Base-by-base conservation (phyloP, 2,797 vertebrate species). In the Typhlichthys eigenmanni region DNA sequence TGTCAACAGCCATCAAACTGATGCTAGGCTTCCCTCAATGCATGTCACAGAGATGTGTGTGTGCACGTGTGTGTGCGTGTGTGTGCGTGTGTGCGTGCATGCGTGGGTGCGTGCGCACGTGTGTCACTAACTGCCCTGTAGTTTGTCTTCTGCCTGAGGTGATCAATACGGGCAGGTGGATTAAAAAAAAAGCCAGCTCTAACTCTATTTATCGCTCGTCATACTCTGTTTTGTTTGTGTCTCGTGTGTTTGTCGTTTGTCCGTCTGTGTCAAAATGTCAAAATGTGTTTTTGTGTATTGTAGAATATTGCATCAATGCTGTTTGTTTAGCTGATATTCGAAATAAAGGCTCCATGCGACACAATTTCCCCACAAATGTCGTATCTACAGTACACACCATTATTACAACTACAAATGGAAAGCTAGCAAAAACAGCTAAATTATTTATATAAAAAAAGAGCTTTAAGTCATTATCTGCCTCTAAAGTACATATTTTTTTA, bases 141-240 rank as follows among this genome's bases (percentile, higher is more conserved):
- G 32, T 14, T 45, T 50, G 47, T 57, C 16, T 19, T 54, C 29
- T 32, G 53, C 47, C 29, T 38, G 53, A 48, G n/a, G 43, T 63
- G 43, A 46, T 64, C 19, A 48, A 48, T 46, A 32, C 1, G n/a
- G 13, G 57, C 43, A 10, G 34, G 45, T 43, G n/a, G 55, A 16
- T 17, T 16, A 2, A 1, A 10, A 10, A 24, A 29, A 29, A 24
- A 43, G 38, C 38, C 38, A 43, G 2, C 13, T 14, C 6, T 48
- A 13, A 13, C 47, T 14, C 47, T 4, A 45, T 45, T 16, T 45
- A 11, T 48, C 10, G 12, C 47, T n/a, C 2, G 38, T 43, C 38
- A 2, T 7, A n/a, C 13, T 48, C 47, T 48, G 47, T 48, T 48
- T 48, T 48, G 24, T 13, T 54, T 54, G 13, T 32, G 19, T 29